Evolutionary conservation across 1,140 invertebrate species (phyloP).

Genomic region (Drosophila fuyamai): DNA sequence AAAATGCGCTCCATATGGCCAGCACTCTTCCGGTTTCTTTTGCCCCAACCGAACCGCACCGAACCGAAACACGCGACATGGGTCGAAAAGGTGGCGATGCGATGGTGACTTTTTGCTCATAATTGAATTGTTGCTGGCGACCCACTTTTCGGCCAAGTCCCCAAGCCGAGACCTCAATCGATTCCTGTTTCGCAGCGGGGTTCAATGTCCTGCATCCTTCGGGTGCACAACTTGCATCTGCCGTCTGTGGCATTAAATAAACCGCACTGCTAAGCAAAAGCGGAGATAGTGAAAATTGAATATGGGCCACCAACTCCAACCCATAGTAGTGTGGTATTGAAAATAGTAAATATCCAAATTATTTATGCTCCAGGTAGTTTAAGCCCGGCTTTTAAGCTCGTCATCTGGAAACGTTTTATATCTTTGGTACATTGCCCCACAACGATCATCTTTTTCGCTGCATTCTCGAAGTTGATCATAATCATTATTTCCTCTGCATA

Average conservation of each 20-base stretch:
- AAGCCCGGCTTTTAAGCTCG: neutral
- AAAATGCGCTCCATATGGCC: slow-evolving; percentile 24
- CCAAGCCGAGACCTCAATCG: slow-evolving; percentile 19
- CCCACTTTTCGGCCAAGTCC: slow-evolving; percentile 18
- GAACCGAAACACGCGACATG: neutral
- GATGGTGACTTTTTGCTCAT: slow-evolving; percentile 4
- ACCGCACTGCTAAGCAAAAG: neutral
- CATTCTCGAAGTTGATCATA: neutral
- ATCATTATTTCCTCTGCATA: neutral
- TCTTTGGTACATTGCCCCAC: neutral
- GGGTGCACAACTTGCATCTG: slow-evolving; percentile 9
- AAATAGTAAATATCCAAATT: too few species aligned
- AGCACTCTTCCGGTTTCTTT: slow-evolving; percentile 33
- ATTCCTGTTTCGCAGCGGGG: slow-evolving; percentile 30
- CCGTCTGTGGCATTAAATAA: neutral
- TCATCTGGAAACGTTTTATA: neutral
- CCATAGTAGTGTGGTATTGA: too few species aligned
- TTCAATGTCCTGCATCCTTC: slow-evolving; percentile 40
- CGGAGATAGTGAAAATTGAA: neutral
- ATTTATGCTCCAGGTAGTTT: neutral
- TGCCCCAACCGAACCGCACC: too few species aligned
- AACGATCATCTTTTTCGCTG: neutral
- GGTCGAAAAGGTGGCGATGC: slow-evolving; percentile 14
- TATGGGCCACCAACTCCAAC: neutral
- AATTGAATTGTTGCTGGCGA: slow-evolving; percentile 24